These are phyloP conservation scores for Zingel zingel DNA, from an alignment of 2,113 vertebrate species.

Conservation along the genomic window DNA sequence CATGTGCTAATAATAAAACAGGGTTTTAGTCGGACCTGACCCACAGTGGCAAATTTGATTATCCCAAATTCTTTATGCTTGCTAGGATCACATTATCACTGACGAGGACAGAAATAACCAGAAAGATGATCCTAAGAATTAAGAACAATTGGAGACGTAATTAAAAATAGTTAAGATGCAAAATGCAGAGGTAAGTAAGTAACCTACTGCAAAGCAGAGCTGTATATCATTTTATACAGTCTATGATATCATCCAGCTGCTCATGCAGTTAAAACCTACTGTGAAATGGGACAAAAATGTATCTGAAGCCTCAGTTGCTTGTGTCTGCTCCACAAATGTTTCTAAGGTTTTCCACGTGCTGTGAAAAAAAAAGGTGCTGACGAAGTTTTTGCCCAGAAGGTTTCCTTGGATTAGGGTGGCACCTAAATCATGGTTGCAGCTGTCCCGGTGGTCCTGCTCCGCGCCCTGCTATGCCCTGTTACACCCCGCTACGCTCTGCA, in stretches of 20 bases:
- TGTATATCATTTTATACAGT: background rate
- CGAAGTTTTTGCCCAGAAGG: background rate
- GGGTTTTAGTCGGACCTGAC: constrained; percentile 1
- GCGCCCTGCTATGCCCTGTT: too few species aligned
- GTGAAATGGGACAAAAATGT: background rate
- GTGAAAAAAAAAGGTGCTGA: background rate
- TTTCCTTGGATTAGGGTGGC: too few species aligned
- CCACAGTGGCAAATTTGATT: background rate
- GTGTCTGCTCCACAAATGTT: background rate
- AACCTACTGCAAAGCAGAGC: background rate
- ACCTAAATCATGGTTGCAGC: too few species aligned
- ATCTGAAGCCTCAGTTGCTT: background rate
- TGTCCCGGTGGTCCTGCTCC: too few species aligned
- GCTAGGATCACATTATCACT: background rate
- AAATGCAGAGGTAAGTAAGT: background rate
- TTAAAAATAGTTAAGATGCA: constrained; percentile 18
- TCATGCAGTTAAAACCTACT: constrained; percentile 15
- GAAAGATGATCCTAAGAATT: background rate
- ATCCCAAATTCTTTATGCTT: background rate
- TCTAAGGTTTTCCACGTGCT: background rate
- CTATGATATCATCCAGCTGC: constrained; percentile 3
- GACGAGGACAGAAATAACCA: background rate
- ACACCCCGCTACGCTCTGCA: too few species aligned
- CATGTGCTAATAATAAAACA: constrained; percentile 27
- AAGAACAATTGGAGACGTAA: constrained; percentile 2